These are phyloP conservation scores for Mus spretus DNA, from an alignment of 2,797 vertebrate genomes.

Conservation along the genomic window DNA sequence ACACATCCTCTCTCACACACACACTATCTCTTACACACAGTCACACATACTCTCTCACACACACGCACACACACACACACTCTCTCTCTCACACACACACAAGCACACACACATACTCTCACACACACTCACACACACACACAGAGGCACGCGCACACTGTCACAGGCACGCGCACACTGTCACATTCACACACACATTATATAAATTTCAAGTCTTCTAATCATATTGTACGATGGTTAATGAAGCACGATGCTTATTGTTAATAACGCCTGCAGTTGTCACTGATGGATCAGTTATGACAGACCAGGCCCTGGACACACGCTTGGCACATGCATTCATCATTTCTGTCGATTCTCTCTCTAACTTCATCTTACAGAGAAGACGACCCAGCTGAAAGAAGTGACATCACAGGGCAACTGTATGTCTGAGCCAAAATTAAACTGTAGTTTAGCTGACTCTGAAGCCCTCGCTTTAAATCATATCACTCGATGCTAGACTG, in stretches of 20 bases:
- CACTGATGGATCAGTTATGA: not conserved
- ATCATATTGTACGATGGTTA: not conserved
- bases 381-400: not conserved
- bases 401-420: slow-evolving; percentile 20
- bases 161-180: no score
- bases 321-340: not conserved
- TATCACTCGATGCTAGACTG: not conserved
- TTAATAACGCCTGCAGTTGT: not conserved
- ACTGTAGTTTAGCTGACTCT: not conserved
- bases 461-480: slow-evolving; percentile 59
- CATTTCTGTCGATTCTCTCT: not conserved
- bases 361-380: not conserved
- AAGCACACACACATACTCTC: not conserved
- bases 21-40: no score
- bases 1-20: no score
- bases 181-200: not conserved
- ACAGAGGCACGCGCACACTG: no score
- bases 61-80: no score
- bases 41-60: no score
- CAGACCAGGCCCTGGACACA: not conserved
- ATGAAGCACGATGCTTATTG: not conserved
- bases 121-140: no score
- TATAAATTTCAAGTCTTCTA: not conserved
- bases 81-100: not conserved
- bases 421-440: slow-evolving; percentile 23